A percentile compares a stretch with the other conserved stretches of the same genome.
phyloP scores from a whole-genome alignment of 2,797 vertebrate genomes.

The Lemur catta region DNA sequence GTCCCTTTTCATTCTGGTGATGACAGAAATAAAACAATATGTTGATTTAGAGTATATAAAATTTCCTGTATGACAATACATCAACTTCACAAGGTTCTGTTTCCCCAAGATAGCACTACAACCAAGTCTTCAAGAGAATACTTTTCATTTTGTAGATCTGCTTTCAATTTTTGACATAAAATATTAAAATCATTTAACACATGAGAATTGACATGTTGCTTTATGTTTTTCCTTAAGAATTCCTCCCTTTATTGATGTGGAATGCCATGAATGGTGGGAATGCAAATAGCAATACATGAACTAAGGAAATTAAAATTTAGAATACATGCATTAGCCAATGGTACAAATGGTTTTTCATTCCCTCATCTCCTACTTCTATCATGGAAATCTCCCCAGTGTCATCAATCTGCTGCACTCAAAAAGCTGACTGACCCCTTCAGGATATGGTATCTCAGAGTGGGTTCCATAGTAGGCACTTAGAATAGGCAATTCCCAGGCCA shows the following conservation, averaged over 20 bases:
- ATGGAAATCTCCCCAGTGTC: not conserved
- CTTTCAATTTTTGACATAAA: not conserved
- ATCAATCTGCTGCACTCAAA: not conserved
- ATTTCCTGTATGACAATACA: not conserved
- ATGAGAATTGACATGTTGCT: not conserved
- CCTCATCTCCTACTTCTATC: not conserved
- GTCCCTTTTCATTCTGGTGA: not conserved
- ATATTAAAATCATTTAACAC: not conserved
- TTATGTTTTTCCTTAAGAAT: not conserved
- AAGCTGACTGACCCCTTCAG: not conserved
- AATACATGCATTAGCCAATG: not conserved
- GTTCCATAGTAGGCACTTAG: not conserved
- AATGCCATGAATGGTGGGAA: not conserved
- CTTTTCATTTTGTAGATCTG: not conserved
- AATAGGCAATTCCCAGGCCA: not conserved
- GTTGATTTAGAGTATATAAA: not conserved
- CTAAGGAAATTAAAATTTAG: not conserved
- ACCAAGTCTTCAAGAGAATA: not conserved
- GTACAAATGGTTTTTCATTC: not conserved
- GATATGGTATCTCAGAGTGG: not conserved
- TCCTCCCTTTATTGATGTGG: not conserved
- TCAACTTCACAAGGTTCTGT: not conserved
- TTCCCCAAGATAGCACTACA: accelerated
- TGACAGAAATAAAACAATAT: not conserved
- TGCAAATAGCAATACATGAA: not conserved